phyloP scores from a whole-genome alignment of 2,797 vertebrate species.

The Kryptopterus vitreolus region DNA sequence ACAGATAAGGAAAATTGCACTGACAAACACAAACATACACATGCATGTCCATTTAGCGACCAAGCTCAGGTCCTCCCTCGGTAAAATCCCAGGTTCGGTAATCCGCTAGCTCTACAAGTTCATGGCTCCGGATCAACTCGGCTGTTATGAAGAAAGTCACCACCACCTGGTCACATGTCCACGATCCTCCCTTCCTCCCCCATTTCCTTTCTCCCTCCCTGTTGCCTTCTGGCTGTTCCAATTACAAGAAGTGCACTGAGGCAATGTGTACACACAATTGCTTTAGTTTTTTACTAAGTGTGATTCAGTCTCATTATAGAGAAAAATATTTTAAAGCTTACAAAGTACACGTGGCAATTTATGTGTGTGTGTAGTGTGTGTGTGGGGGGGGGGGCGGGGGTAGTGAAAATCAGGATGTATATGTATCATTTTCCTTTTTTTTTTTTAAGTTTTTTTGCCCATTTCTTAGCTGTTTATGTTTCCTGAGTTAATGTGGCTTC shows the following conservation, averaged over 20 bases:
- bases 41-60: background rate
- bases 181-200: conserved; percentile 39
- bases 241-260: conserved; percentile 19
- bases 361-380: too few species aligned
- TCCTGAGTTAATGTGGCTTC: conserved; percentile 35
- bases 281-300: background rate
- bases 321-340: background rate
- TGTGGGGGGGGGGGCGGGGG: too few species aligned
- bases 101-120: conserved; percentile 42
- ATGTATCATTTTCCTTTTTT: too few species aligned
- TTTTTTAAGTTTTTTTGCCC: too few species aligned
- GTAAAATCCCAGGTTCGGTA: conserved; percentile 31
- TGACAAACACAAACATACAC: conserved; percentile 16
- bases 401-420: background rate
- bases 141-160: conserved; percentile 49
- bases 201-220: conserved; percentile 22
- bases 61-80: background rate
- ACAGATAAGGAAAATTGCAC: background rate
- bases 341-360: background rate
- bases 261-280: background rate
- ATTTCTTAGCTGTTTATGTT: conserved; percentile 22
- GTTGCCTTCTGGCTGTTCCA: conserved; percentile 30
- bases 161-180: conserved; percentile 61
- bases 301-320: background rate
- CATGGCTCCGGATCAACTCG: conserved; percentile 33